These are phyloP conservation scores for Hephaestus fuliginosus DNA, from an alignment of 2,797 vertebrate species.

Conservation along the genomic window DNA sequence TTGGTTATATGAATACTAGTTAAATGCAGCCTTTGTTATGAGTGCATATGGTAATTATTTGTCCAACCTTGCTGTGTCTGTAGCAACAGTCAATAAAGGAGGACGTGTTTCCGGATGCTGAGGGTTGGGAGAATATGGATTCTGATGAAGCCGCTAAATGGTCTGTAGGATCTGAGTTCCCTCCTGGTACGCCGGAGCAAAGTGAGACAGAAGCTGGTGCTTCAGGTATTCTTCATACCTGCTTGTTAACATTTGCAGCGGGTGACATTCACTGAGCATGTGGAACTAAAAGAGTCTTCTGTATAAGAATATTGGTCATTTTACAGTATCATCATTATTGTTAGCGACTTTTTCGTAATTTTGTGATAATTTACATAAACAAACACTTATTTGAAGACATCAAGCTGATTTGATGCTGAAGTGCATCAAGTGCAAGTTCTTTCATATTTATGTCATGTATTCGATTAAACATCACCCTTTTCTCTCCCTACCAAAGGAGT, in stretches of 20 bases:
- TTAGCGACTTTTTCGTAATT: neutral
- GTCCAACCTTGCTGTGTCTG: neutral
- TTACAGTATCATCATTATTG: neutral
- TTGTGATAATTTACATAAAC: neutral
- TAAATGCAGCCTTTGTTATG: neutral
- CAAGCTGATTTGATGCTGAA: too few relatives aligned
- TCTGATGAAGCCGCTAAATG: slow-evolving; percentile 81
- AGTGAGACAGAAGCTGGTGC: slow-evolving; percentile 48
- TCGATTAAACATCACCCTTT: neutral
- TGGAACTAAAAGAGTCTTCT: neutral
- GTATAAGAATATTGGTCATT: neutral
- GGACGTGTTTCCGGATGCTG: slow-evolving; percentile 80
- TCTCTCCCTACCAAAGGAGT: slow-evolving; percentile 24
- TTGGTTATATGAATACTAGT: neutral
- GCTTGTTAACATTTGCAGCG: neutral
- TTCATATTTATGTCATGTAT: neutral
- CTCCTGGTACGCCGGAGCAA: slow-evolving; percentile 29
- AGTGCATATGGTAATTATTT: neutral
- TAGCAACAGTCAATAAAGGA: slow-evolving; percentile 72
- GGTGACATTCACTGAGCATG: neutral
- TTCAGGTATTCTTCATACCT: slow-evolving; percentile 51
- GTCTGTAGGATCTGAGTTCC: slow-evolving; percentile 79
- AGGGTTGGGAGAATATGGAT: slow-evolving; percentile 83
- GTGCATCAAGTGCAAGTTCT: neutral
- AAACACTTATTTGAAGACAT: neutral